Conservation (phyloP, 2,888 invertebrate genomes). For the Meteorus cinctellus region DNA sequence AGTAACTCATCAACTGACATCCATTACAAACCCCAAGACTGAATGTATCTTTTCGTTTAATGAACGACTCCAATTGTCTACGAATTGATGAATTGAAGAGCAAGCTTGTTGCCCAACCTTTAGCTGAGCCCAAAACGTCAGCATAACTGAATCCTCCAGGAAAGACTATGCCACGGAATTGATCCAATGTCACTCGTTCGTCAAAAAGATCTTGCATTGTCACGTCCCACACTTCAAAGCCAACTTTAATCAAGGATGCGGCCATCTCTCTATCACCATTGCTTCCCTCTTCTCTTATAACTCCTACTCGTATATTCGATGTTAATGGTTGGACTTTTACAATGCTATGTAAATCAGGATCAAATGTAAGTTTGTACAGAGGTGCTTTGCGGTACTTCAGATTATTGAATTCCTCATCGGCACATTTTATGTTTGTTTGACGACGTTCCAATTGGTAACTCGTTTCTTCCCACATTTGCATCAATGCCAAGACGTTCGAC, state of each 20-base stretch:
- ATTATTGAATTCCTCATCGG: constrained; percentile 84
- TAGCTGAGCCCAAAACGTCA: constrained; percentile 96
- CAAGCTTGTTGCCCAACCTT: constrained; percentile 97
- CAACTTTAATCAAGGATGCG: constrained; percentile 88
- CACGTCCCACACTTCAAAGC: constrained; percentile 94
- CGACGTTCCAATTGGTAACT: constrained; percentile 91
- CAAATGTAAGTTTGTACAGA: constrained; percentile 82
- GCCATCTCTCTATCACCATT: constrained; percentile 99
- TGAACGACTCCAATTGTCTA: constrained; percentile 86
- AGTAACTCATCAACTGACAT: constrained; percentile 94
- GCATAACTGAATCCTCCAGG: constrained; percentile 99
- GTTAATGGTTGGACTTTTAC: constrained; percentile 48
- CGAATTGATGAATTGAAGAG: constrained; percentile 85
- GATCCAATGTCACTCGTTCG: constrained; percentile 82
- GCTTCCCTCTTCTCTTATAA: constrained; percentile 95
- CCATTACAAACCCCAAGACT: constrained; percentile 99
- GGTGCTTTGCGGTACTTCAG: constrained; percentile 82
- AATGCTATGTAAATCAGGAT: constrained; percentile 77
- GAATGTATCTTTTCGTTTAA: constrained; percentile 86
- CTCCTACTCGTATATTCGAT: constrained; percentile 83
- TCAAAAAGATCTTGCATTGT: constrained; percentile 92
- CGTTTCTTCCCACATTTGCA: constrained; percentile 95
- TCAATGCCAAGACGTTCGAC: constrained; percentile 80
- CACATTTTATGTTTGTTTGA: constrained; percentile 88
- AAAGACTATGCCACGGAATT: constrained; percentile 92